Base-by-base conservation (phyloP, 2,797 vertebrate species). In the Sphenopsis melanotis region DNA sequence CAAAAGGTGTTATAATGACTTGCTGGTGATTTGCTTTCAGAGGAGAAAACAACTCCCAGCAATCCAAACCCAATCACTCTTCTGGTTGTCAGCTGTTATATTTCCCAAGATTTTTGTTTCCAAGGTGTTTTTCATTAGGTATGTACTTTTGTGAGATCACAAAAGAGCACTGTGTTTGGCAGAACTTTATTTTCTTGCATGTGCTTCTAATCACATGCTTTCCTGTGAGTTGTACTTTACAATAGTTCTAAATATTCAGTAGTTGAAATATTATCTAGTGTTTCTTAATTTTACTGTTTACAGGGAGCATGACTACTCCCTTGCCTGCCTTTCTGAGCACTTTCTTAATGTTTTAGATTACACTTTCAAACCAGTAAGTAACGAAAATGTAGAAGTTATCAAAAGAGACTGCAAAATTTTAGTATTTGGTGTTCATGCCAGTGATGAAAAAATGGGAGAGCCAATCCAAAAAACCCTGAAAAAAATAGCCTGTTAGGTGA, bases 151-250 rank as follows among this genome's bases (percentile, higher is more conserved):
- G 17, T 30, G 37, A 85, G 36, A 29, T 74, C 18, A 63, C 26
- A 61, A 6, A 76, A 76, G 53, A 80, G 4, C 42, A 46, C 6
- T 10, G 30, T 60, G 26, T 91, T 47, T 61, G 41, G 50, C 55
- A 84, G 52, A 91, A 75, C 13, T 37, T 74, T 37, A 20, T 46
- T 86, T 86, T 87, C 49, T 93, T 87, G 22, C 71, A 77, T 74
- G 34, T 56, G 17, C 55, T 74, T 71, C 24, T 92, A 63, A 72
- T 61, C 71, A n/a, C 7, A 8, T 42, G 9, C 20, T 87, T 84
- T 84, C 29, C 44, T 77, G 8, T 65, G 30, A 75, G 17, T 20
- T 80, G 9, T 47, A 34, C 46, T 81, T 79, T 17, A 50, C 27
- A 68, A 1, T 39, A 37, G 71, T 74, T 85, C 11, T 47, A 42